These are phyloP conservation scores for Anticlea derivata DNA, from an alignment of 2,888 invertebrate species.

Conservation along the genomic window DNA sequence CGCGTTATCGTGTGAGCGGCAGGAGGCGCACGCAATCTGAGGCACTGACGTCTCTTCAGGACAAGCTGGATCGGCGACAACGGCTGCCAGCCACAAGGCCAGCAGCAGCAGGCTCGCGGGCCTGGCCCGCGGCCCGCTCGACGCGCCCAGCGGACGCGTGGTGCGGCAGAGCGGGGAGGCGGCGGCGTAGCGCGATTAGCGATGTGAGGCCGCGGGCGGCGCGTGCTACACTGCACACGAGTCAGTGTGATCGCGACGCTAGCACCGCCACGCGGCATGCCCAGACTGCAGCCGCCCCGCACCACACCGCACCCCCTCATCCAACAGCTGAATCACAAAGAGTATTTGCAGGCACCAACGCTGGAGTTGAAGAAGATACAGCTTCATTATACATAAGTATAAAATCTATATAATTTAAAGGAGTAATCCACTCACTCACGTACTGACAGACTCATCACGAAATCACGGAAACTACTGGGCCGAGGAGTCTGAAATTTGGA, in stretches of 20 bases:
- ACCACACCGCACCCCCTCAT: slow-evolving; percentile 42
- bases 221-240: slow-evolving; percentile 78
- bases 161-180: slow-evolving; percentile 80
- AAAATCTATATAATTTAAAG: too few relatives aligned
- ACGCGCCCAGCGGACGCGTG: slow-evolving; percentile 83
- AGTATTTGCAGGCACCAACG: slow-evolving; percentile 18
- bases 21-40: slow-evolving; percentile 77
- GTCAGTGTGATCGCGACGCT: slow-evolving; percentile 41
- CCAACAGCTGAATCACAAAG: slow-evolving; percentile 46
- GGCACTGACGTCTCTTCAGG: slow-evolving; percentile 63
- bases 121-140: slow-evolving; percentile 83
- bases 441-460: too few relatives aligned
- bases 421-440: too few relatives aligned
- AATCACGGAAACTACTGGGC: too few relatives aligned
- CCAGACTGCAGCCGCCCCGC: slow-evolving; percentile 37
- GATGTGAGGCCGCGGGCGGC: slow-evolving; percentile 79
- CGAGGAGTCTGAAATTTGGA: too few relatives aligned
- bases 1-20: slow-evolving; percentile 82
- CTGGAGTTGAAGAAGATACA: not conserved
- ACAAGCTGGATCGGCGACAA: slow-evolving; percentile 70
- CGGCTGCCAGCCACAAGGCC: slow-evolving; percentile 78
- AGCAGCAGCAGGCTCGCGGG: slow-evolving; percentile 83
- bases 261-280: slow-evolving; percentile 38
- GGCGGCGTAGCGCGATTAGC: slow-evolving; percentile 77
- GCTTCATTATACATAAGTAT: not conserved